phyloP scores from a whole-genome alignment of 2,888 invertebrate species.

The Campoplex capitator region DNA sequence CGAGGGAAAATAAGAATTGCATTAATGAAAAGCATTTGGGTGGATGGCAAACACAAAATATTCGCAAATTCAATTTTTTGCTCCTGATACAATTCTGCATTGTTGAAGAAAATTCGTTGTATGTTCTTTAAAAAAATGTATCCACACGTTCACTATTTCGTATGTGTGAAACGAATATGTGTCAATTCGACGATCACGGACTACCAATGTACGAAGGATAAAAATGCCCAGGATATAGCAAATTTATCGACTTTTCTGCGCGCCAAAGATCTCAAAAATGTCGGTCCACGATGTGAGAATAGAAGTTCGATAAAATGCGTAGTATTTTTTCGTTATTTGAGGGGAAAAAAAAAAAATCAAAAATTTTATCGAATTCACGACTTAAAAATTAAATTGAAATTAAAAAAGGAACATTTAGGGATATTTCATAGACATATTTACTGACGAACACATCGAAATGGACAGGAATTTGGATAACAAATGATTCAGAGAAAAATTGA shows the following conservation, averaged over 20 bases:
- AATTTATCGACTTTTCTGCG: not conserved
- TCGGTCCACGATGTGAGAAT: not conserved
- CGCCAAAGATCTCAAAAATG: not conserved
- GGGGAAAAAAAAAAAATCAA: not conserved
- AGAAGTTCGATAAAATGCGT: not conserved
- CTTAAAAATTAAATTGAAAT: not conserved
- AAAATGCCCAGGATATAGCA: not conserved
- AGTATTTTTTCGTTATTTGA: not conserved
- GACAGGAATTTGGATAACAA: not conserved
- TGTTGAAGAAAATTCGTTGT: conserved; percentile 52
- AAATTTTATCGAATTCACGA: not conserved
- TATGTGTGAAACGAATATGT: conserved; percentile 53
- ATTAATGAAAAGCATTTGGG: conserved; percentile 29
- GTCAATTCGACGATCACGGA: conserved; percentile 25
- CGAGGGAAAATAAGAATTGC: not conserved
- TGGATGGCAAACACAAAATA: conserved; percentile 26
- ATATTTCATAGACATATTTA: not conserved
- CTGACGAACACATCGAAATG: not conserved
- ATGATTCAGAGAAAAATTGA: not conserved
- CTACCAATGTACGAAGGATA: not conserved
- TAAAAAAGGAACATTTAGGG: not conserved
- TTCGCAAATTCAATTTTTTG: not conserved
- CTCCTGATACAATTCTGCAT: conserved; percentile 51
- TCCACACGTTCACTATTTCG: conserved; percentile 76
- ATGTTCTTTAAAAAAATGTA: conserved; percentile 75